These are phyloP conservation scores for Scolopax rusticola DNA, from an alignment of 2,797 vertebrate species.

Conservation along the genomic window DNA sequence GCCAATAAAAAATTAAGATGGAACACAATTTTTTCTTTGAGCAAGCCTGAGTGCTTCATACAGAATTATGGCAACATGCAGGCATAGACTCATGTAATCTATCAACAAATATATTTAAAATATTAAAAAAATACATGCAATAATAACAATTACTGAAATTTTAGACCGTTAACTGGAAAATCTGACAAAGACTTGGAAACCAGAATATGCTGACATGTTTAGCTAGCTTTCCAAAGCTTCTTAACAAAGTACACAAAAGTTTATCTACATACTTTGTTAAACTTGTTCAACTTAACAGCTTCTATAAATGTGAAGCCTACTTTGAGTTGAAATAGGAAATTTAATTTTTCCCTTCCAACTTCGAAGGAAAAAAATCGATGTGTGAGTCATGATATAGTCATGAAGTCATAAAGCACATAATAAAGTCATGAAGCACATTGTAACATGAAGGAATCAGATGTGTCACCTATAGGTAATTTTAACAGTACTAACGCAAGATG, in stretches of 20 bases:
- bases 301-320: not conserved
- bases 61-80: not conserved
- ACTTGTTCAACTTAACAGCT: not conserved
- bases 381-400: not conserved
- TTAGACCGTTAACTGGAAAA: not conserved
- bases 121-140: not conserved
- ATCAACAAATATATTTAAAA: not conserved
- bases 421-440: not conserved
- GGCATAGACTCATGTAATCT: not conserved
- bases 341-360: not conserved
- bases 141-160: not conserved
- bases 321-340: not conserved
- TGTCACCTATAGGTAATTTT: not conserved
- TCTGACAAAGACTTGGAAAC: not conserved
- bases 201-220: not conserved
- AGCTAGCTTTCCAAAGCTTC: not conserved
- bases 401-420: not conserved
- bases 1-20: not conserved
- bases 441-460: not conserved
- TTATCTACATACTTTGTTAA: not conserved
- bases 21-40: not conserved
- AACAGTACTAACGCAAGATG: not conserved
- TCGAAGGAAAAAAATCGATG: not conserved
- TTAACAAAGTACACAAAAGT: not conserved
- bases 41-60: not conserved